Evolutionary conservation across 2,888 invertebrate species (phyloP).

Genomic region (Saturnia pavonia): DNA sequence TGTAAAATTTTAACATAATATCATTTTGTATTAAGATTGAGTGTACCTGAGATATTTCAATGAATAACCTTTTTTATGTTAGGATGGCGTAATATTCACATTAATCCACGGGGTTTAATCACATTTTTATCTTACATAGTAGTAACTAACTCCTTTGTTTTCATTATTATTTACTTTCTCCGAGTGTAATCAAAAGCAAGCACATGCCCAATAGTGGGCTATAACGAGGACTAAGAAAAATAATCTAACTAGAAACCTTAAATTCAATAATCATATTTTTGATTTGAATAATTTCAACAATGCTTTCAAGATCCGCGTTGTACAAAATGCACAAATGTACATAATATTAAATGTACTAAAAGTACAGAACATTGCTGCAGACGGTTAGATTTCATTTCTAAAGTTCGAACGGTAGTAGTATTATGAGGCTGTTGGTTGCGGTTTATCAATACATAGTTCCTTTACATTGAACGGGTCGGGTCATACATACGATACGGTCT

Average conservation of each 20-base stretch:
- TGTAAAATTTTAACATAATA: neutral
- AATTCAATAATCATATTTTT: neutral
- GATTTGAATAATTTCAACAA: neutral
- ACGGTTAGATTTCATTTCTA: neutral
- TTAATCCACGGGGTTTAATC: neutral
- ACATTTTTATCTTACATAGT: neutral
- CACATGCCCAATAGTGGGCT: neutral
- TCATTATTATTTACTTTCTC: neutral
- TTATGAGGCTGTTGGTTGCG: conserved; percentile 17
- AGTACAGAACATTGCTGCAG: neutral
- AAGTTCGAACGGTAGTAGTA: conserved; percentile 9
- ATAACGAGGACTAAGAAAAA: neutral
- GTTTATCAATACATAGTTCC: conserved; percentile 46
- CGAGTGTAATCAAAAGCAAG: neutral
- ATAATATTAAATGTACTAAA: neutral
- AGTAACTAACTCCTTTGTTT: neutral
- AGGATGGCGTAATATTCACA: neutral
- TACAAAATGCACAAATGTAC: neutral
- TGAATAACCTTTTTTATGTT: neutral
- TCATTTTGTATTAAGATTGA: neutral
- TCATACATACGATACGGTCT: conserved; percentile 58
- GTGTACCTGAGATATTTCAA: neutral
- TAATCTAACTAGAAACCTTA: neutral
- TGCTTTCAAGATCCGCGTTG: neutral
- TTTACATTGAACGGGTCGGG: conserved; percentile 42